Percentiles rank a stretch among this genome's conserved stretches.
Conservation (phyloP, 1,140 invertebrate genomes). For the Cydia pomonella region DNA sequence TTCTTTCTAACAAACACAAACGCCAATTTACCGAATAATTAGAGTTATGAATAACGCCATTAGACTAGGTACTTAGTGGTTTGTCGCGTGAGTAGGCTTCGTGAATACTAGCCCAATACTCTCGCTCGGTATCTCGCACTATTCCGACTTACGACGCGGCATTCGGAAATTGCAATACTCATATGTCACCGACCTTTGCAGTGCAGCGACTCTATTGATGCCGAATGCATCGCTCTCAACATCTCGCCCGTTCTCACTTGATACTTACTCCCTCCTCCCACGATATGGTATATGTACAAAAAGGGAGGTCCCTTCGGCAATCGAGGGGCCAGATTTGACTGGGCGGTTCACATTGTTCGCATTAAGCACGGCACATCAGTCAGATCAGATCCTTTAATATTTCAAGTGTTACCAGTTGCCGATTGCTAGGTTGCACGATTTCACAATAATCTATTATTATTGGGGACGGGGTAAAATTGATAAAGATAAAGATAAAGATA, state of each 20-base stretch:
- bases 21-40: too few relatives aligned
- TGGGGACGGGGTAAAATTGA: too few relatives aligned
- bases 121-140: conserved; percentile 49
- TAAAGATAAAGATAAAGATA: too few relatives aligned
- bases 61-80: background rate
- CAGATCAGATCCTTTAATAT: conserved; percentile 46
- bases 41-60: too few relatives aligned
- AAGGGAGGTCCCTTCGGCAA: conserved; percentile 34
- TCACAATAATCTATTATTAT: too few relatives aligned
- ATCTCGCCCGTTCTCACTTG: conserved; percentile 41
- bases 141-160: conserved; percentile 57
- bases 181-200: conserved; percentile 62
- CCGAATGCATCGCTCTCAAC: conserved; percentile 49
- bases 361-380: conserved; percentile 39
- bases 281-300: conserved; percentile 30
- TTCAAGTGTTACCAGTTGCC: conserved; percentile 42
- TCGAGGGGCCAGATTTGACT: conserved; percentile 39
- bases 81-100: background rate
- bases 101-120: conserved; percentile 27
- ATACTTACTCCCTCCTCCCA: conserved; percentile 34
- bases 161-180: conserved; percentile 73
- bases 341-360: conserved; percentile 38
- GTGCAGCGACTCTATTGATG: conserved; percentile 59
- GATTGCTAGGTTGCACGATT: conserved; percentile 35
- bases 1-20: too few relatives aligned